Conservation (phyloP, 1,140 invertebrate genomes). For the Temnothorax longispinosus region DNA sequence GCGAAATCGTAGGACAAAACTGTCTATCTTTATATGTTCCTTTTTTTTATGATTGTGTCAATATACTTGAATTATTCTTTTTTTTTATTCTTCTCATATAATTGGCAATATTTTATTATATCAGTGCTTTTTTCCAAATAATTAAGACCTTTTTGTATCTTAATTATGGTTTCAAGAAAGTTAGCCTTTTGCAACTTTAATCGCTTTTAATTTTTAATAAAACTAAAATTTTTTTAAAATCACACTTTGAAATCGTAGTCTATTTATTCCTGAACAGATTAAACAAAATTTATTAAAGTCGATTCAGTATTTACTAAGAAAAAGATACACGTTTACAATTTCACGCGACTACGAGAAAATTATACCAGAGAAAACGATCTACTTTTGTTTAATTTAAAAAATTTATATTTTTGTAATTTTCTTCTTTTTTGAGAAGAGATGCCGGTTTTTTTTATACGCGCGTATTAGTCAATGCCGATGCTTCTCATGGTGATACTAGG, state of each 20-base stretch:
- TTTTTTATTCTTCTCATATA: background rate
- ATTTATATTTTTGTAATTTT: background rate
- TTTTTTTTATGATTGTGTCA: background rate
- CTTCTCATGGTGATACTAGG: constrained; percentile 2
- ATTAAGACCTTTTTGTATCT: background rate
- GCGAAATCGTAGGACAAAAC: background rate
- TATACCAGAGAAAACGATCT: background rate
- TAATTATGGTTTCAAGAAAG: background rate
- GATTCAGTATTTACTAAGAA: background rate
- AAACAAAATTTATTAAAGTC: background rate
- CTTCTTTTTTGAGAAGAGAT: background rate
- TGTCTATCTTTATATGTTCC: too few relatives aligned
- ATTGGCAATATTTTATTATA: background rate
- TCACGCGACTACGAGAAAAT: too few relatives aligned
- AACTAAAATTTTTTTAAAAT: background rate
- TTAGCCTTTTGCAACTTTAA: background rate
- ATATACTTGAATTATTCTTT: background rate
- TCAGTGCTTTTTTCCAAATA: background rate
- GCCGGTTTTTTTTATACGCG: background rate
- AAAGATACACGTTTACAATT: too few relatives aligned
- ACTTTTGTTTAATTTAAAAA: background rate
- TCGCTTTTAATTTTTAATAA: background rate
- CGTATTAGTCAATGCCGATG: constrained; percentile 54
- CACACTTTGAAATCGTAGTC: background rate
- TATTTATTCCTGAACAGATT: too few relatives aligned